Evolutionary conservation across 2,888 invertebrate species (phyloP).

Genomic region (Rhamnusium bicolor): DNA sequence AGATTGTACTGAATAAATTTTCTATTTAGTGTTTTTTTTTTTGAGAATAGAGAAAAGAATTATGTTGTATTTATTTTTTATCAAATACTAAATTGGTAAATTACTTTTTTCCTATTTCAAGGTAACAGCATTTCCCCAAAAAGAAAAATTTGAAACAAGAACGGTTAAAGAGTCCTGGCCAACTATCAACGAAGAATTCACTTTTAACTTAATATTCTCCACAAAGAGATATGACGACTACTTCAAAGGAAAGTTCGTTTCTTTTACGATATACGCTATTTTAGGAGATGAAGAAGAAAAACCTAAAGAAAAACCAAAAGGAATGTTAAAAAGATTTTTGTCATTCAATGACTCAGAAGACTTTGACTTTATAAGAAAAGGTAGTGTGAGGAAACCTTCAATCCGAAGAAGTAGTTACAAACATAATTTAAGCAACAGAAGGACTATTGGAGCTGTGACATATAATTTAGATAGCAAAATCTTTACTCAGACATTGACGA

Average conservation of each 20-base stretch:
- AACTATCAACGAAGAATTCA: slow-evolving; percentile 85
- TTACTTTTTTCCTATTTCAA: slow-evolving; percentile 67
- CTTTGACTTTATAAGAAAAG: slow-evolving; percentile 33
- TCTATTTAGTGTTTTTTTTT: no score
- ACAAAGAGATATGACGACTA: slow-evolving; percentile 74
- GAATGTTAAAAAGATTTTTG: slow-evolving; percentile 62
- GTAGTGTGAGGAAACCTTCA: slow-evolving; percentile 49
- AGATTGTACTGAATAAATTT: no score
- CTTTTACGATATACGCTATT: slow-evolving; percentile 80
- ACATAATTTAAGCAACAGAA: slow-evolving; percentile 76
- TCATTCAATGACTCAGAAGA: slow-evolving; percentile 70
- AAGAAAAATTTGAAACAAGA: slow-evolving; percentile 83
- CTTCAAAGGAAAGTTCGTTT: slow-evolving; percentile 79
- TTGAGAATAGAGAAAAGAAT: no score
- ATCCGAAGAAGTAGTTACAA: slow-evolving; percentile 71
- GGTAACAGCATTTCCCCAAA: slow-evolving; percentile 86
- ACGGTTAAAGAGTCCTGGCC: slow-evolving; percentile 86
- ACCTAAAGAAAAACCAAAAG: slow-evolving; percentile 50
- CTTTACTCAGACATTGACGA: slow-evolving; percentile 77
- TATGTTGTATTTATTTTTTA: no score
- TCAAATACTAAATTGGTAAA: background rate
- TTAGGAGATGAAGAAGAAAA: slow-evolving; percentile 74
- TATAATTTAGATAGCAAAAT: slow-evolving; percentile 79
- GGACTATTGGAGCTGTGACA: slow-evolving; percentile 80
- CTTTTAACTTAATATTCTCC: slow-evolving; percentile 76